Evolutionary conservation across 64 coral and sea anemone genomes (phyloP).

Genomic region (Pachyseris speciosa): DNA sequence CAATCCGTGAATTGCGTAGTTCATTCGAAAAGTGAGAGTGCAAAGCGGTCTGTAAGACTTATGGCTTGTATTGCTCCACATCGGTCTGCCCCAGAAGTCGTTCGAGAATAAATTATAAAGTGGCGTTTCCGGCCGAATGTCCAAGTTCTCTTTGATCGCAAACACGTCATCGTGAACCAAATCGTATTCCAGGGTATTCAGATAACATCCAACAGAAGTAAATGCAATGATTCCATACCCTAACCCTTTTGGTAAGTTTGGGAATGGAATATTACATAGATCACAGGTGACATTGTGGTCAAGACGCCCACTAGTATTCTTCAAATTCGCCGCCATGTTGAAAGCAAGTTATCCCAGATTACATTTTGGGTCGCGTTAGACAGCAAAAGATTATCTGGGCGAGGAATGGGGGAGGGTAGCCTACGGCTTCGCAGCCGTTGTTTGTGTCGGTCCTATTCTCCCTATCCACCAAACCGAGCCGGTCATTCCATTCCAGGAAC

Average conservation of each 20-base stretch:
- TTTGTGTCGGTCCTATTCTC: too few species aligned
- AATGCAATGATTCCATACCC: conserved; percentile 61
- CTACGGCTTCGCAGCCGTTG: too few species aligned
- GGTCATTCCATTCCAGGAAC: too few species aligned
- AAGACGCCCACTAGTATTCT: not conserved
- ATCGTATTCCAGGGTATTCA: conserved; percentile 64
- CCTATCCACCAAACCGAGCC: too few species aligned
- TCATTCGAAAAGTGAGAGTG: conserved; percentile 82
- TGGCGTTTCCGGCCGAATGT: conserved; percentile 68
- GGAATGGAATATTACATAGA: conserved; percentile 25
- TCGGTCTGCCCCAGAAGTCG: conserved; percentile 93
- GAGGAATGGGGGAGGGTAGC: too few species aligned
- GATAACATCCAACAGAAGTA: conserved; percentile 57
- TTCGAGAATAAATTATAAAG: conserved; percentile 63
- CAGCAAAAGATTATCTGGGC: too few species aligned
- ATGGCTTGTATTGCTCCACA: conserved; percentile 90
- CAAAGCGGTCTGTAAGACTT: conserved; percentile 92
- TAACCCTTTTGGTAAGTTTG: conserved; percentile 21
- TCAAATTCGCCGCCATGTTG: conserved; percentile 81
- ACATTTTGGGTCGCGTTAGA: too few species aligned
- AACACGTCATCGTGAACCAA: conserved; percentile 95
- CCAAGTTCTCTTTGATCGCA: conserved; percentile 86
- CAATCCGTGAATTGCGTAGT: conserved; percentile 75
- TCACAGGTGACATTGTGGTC: not conserved
- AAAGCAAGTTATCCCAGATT: not conserved